phyloP scores from a whole-genome alignment of 2,113 vertebrate species.

The Ramphastos sulfuratus region DNA sequence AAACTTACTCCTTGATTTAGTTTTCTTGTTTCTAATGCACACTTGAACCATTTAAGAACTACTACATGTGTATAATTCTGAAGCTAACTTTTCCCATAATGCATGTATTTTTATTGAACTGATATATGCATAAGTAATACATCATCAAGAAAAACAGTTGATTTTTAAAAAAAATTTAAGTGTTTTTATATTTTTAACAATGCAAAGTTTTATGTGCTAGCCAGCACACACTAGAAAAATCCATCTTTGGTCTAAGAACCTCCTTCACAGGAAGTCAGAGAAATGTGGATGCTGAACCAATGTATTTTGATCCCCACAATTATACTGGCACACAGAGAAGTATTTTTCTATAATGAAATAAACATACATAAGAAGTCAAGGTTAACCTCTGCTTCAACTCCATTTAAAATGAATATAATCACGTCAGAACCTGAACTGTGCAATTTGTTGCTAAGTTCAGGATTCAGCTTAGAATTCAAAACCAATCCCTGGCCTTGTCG shows the following conservation, averaged over 20 bases:
- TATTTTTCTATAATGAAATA: background rate
- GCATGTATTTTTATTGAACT: background rate
- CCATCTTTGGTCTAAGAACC: background rate
- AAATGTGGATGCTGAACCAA: background rate
- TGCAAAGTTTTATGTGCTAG: background rate
- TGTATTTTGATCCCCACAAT: background rate
- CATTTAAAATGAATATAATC: background rate
- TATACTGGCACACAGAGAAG: background rate
- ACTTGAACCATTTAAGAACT: background rate
- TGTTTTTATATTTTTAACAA: background rate
- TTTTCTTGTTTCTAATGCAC: background rate
- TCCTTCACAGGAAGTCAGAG: background rate
- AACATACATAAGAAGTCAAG: background rate
- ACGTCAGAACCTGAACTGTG: background rate
- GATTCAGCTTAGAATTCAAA: background rate
- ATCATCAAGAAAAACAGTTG: background rate
- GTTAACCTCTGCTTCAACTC: background rate
- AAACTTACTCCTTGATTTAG: background rate
- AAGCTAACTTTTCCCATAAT: background rate
- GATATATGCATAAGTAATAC: background rate
- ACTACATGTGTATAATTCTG: background rate
- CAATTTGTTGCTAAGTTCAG: background rate
- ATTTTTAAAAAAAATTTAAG: background rate
- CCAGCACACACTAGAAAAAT: background rate
- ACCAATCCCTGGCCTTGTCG: fast-evolving